These are phyloP conservation scores for Philaethria dido DNA, from an alignment of 2,888 invertebrate species.

Conservation along the genomic window DNA sequence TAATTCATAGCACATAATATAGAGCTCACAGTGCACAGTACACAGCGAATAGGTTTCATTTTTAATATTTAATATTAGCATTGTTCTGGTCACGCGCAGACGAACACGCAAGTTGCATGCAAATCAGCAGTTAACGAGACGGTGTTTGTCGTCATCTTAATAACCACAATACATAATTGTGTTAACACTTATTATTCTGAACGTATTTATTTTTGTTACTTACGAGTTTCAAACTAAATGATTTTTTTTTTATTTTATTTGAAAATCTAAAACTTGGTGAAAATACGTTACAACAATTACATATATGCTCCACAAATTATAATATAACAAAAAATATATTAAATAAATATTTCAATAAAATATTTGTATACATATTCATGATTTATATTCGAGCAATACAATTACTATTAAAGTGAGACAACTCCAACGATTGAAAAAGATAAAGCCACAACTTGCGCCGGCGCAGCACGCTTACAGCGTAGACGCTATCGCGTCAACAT, in stretches of 20 bases:
- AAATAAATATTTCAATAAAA: not conserved
- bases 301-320: not conserved
- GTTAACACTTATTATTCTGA: conserved; percentile 13
- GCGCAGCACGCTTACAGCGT: conserved; percentile 46
- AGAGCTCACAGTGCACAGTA: conserved; percentile 25
- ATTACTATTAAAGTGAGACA: conserved; percentile 11
- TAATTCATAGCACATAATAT: conserved; percentile 42
- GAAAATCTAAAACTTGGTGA: not conserved
- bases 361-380: not conserved
- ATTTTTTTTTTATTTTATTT: not conserved
- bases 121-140: conserved; percentile 38
- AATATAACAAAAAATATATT: not conserved
- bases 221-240: not conserved
- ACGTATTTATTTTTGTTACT: not conserved
- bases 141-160: conserved; percentile 40
- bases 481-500: conserved; percentile 57
- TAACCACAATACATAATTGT: conserved; percentile 34
- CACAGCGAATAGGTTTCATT: conserved; percentile 38
- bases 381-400: conserved; percentile 2
- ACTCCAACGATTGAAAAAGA: conserved; percentile 29
- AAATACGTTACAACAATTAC: too few relatives aligned
- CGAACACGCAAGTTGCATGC: conserved; percentile 39
- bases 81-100: conserved; percentile 40
- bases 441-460: conserved; percentile 45
- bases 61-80: conserved; percentile 44